A percentile compares a stretch with the other conserved stretches of the same genome.
These are phyloP conservation scores for Sarcoramphus papa DNA, from an alignment of 2,797 vertebrate genomes.

Conservation along the genomic window DNA sequence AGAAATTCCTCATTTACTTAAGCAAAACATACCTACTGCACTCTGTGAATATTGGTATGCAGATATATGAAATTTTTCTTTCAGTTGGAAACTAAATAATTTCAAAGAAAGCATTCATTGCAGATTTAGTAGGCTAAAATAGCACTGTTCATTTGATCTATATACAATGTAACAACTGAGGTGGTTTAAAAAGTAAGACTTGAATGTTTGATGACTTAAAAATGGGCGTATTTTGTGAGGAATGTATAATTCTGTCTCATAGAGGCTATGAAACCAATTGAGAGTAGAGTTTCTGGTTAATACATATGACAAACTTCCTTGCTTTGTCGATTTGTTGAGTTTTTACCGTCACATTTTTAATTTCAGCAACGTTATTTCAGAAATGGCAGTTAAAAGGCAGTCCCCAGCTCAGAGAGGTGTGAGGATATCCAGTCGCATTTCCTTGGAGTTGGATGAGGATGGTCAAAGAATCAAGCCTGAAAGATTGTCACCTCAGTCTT, in stretches of 20 bases:
- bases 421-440: slow-evolving; percentile 70
- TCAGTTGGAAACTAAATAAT: not conserved
- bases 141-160: not conserved
- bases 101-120: not conserved
- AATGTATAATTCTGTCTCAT: not conserved
- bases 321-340: not conserved
- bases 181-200: not conserved
- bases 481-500: slow-evolving; percentile 47
- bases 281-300: not conserved
- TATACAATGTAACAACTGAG: not conserved
- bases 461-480: slow-evolving; percentile 54
- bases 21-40: not conserved
- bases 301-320: not conserved
- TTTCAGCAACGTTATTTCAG: slow-evolving; percentile 81
- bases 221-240: not conserved
- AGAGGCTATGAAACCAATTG: not conserved
- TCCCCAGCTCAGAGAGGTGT: not conserved
- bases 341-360: slow-evolving; percentile 10
- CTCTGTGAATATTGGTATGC: not conserved
- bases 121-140: not conserved
- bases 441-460: slow-evolving; percentile 79
- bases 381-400: slow-evolving; percentile 83
- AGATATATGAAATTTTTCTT: not conserved
- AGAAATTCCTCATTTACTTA: not conserved
- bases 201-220: not conserved